Base-by-base conservation (phyloP, 1,140 invertebrate genomes). In the Semibalanus balanoides region DNA sequence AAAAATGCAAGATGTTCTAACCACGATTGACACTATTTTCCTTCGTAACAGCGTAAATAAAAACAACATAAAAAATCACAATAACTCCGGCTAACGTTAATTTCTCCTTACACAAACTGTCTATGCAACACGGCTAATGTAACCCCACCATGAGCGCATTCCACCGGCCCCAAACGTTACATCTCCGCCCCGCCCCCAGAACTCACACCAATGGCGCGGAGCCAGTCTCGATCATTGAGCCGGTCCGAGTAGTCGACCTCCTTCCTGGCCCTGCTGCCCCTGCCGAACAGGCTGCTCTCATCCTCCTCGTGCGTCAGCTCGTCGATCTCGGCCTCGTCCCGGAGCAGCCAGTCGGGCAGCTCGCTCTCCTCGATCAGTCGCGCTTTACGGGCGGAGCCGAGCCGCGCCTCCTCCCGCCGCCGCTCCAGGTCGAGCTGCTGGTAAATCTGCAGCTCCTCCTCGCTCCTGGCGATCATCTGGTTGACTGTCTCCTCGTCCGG, bases 401-500 rank as follows among this genome's bases (percentile, higher is more conserved):
- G 83, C 79, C 89, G 88, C 0, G 93, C 91, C 81, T 98, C 95
- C 76, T 91, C 90, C 73, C 92, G 87, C 80, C 95, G 88, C 75
- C 97, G 86, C 81, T 98, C 96, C 25, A 94, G 84, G 85, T 99
- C 97, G 86, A 98, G 92, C 83, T 91, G 90, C 84, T 97, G 94
- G 83, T 97, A 99, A 7, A 90, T 84, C 82, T 98, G 95, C 83
- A 98, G 94, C 84, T 99, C 97, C 22, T 93, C 92, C 82, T 98
- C 96, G 28, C 76, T 79, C 25, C 97, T 88, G 0, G 96, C 96
- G 79, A 99, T 92, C 96, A 99, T 99, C 84, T 98, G 95, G 84
- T 99, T 99, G 30, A 99, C 95, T 28, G 95, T 93, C 83, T 99
- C 97, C 85, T 99, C 97, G 83, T 99, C 97, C 0, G 97, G 97